Evolutionary conservation across 2,888 invertebrate species (phyloP), one percentile per base, ranked within the genome.

Genomic region (Tipula confusa): DNA sequence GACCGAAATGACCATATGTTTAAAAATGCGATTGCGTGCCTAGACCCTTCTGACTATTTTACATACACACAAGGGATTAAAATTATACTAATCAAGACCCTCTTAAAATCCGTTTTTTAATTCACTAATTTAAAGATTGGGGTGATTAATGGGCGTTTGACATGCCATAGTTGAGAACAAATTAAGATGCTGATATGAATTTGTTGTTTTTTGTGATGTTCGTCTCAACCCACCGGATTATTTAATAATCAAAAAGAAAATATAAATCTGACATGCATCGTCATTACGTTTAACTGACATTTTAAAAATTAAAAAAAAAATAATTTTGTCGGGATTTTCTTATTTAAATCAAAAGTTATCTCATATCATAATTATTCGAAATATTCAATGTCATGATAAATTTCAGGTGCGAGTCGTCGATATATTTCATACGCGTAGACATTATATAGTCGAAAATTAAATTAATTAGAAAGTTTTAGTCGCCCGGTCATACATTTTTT

Each of bases 391-490:
- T 24, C 64, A 64, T 64, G 64, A 24, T 64, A 15, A 5, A 9
- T 36, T 43, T 43, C 43, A 43, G 43, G 43, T 43, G 43, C 15
- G 33, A 11, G 5, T 33, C 33, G 33, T 11, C 64, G 64, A 7
- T 4, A 24, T 24, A 7, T 64, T 7, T 64, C 24, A 11, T 24
- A 64, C 6, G 3, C 11, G n/a, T 31, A 64, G 24, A n/a, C n/a
- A n/a, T n/a, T n/a, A n/a, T n/a, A n/a, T n/a, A 11, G 64, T 64
- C 24, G 18, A 64, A 64, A 24, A 64, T 64, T 64, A 64, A 64
- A 64, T 64, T 9, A 64, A 64, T 64, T 64, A 64, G 64, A 64
- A 64, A 64, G 64, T 64, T 64, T 64, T n/a, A n/a, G n/a, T n/a
- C n/a, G n/a, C n/a, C n/a, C n/a, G 24, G 9, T 64, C 9, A 7